Conservation (phyloP, 2,888 invertebrate species). For the Agriotes lineatus region DNA sequence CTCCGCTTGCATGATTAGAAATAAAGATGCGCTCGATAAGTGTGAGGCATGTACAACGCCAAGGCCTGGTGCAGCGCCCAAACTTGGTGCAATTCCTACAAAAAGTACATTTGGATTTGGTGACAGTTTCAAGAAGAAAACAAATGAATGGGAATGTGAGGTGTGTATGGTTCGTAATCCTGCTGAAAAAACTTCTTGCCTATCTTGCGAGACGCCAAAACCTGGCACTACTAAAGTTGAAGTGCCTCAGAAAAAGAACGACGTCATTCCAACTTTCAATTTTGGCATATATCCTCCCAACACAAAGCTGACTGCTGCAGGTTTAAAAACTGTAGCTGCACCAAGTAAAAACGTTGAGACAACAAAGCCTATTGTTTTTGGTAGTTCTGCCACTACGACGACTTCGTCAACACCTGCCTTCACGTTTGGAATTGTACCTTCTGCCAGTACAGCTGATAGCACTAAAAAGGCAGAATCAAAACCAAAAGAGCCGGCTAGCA, state of each 20-base stretch:
- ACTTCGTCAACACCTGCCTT: slow-evolving; percentile 44
- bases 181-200: slow-evolving; percentile 66
- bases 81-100: neutral
- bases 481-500: slow-evolving; percentile 28
- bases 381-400: slow-evolving; percentile 19
- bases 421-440: slow-evolving; percentile 47
- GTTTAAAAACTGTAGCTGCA: neutral
- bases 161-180: slow-evolving; percentile 74
- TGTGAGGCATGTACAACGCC: slow-evolving; percentile 73
- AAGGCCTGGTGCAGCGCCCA: slow-evolving; percentile 63
- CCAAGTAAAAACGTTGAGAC: slow-evolving; percentile 15
- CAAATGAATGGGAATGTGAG: slow-evolving; percentile 71
- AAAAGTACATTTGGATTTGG: slow-evolving; percentile 61
- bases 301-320: neutral
- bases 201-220: slow-evolving; percentile 71
- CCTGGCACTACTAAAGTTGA: slow-evolving; percentile 58
- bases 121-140: slow-evolving; percentile 66
- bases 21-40: slow-evolving; percentile 61
- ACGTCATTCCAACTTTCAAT: slow-evolving; percentile 61
- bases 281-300: slow-evolving; percentile 66
- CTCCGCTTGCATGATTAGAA: slow-evolving; percentile 72
- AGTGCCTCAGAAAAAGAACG: neutral
- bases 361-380: neutral
- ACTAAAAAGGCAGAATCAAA: slow-evolving; percentile 2
- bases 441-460: neutral